A percentile compares a stretch with the other conserved stretches of the same genome.
Evolutionary conservation across 2,888 invertebrate species (phyloP).

Genomic region (Cantharis flavilabris): DNA sequence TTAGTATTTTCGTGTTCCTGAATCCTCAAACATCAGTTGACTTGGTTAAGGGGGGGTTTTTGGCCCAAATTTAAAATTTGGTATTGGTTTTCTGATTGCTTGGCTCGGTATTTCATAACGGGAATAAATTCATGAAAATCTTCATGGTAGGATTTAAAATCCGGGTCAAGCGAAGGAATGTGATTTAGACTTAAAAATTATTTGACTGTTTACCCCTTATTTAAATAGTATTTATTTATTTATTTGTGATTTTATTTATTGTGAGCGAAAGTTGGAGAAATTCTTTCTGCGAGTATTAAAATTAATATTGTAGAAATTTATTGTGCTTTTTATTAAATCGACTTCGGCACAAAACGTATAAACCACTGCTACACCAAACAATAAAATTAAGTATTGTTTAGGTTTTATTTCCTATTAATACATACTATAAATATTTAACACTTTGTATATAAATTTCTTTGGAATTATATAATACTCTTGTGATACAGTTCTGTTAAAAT

Average conservation of each 20-base stretch:
- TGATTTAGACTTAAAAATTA: not conserved
- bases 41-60: not conserved
- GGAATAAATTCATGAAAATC: not conserved
- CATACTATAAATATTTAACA: constrained; percentile 30
- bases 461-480: constrained; percentile 31
- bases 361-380: not conserved
- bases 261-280: not conserved
- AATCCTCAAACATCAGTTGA: not conserved
- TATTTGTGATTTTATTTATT: not conserved
- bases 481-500: constrained; percentile 7
- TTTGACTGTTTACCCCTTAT: not conserved
- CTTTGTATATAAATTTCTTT: constrained; percentile 30
- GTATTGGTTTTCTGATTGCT: not conserved
- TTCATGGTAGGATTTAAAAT: not conserved
- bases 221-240: constrained; percentile 1
- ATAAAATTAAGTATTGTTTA: not conserved
- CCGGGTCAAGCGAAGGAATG: not conserved
- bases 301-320: not conserved
- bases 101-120: not conserved
- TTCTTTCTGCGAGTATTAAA: not conserved
- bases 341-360: no score
- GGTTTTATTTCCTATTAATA: constrained; percentile 28
- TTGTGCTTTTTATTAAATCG: not conserved
- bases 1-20: not conserved
- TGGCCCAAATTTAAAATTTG: not conserved